Base-by-base conservation (phyloP, 2,113 vertebrate species). In the Labeo rohita region DNA sequence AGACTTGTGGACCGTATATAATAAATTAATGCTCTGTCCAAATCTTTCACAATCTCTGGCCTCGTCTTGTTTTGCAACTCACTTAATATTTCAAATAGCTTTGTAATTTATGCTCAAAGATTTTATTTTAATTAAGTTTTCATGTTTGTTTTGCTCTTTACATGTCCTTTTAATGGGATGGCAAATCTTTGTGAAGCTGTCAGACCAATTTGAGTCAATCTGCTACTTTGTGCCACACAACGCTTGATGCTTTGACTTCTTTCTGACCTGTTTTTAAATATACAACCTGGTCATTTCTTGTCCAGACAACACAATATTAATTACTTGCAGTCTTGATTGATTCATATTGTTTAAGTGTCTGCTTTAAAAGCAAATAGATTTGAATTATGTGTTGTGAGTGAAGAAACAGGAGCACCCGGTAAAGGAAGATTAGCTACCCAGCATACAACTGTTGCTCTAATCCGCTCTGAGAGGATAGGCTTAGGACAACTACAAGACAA, bases 401-500 rank as follows among this genome's bases (percentile, higher is more conserved):
- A n/a, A 79, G 76, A 54, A 54, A 21, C 49, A 72, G 49, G 61
- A 78, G 74, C 49, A 52, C 45, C 47, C 34, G 36, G 81, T 18
- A 66, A 72, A 87, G 61, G 85, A 82, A 82, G 87, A 88, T 87
- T 87, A 87, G 50, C 85, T 68, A 52, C 66, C 80, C 90, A 92
- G 88, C 89, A 87, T 85, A 89, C 91, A 90, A 87, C 87, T 86
- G 88, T 87, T 90, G 84, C 90, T 87, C 91, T 95, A 95, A 95
- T 95, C 95, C 91, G 86, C 73, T 91, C 89, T 95, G 93, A 95
- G 92, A 92, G 93, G 92, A 94, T 90, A 94, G 93, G 91, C 91
- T 95, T 95, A 95, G 89, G 70, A 87, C 82, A 87, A 90, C 90
- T 87, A 91, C 90, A 84, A 85, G 88, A 90, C 92, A 49, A 90